phyloP scores from a whole-genome alignment of 30 jellyfish, hydroid and myxozoan genomes.

The Mastigias papua region DNA sequence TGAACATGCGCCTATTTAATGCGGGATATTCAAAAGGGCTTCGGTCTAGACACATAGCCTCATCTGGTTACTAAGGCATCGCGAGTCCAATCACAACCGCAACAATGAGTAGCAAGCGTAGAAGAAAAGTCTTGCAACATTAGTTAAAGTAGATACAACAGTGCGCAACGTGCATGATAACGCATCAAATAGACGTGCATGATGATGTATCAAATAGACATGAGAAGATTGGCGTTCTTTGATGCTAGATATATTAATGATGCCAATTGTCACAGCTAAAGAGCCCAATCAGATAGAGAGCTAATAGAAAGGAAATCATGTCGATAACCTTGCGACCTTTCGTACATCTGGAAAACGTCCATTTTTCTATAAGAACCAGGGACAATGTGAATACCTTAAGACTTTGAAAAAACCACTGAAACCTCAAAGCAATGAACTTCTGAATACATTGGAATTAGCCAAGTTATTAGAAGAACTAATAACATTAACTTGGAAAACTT shows the following conservation, averaged over 20 bases:
- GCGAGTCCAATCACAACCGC: conserved; percentile 13
- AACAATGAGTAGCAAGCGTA: background rate
- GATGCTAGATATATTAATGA: conserved; percentile 5
- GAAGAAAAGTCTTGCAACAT: background rate
- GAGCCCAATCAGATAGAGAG: conserved; percentile 38
- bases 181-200: too few species aligned
- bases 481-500: too few species aligned
- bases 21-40: conserved; percentile 54
- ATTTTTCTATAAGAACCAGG: too few species aligned
- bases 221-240: conserved; percentile 19
- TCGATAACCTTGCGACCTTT: conserved; percentile 60
- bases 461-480: too few species aligned
- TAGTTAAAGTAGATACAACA: background rate
- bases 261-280: background rate
- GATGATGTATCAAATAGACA: background rate
- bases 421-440: too few species aligned
- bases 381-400: too few species aligned
- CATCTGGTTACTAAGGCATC: conserved; percentile 57
- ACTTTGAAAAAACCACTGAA: too few species aligned
- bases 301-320: conserved; percentile 46
- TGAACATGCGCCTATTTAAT: conserved; percentile 60
- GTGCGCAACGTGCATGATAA: background rate
- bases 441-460: too few species aligned
- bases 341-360: too few species aligned
- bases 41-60: conserved; percentile 56